Evolutionary conservation across 2,888 invertebrate genomes (phyloP).

Genomic region (Nomada fabriciana): DNA sequence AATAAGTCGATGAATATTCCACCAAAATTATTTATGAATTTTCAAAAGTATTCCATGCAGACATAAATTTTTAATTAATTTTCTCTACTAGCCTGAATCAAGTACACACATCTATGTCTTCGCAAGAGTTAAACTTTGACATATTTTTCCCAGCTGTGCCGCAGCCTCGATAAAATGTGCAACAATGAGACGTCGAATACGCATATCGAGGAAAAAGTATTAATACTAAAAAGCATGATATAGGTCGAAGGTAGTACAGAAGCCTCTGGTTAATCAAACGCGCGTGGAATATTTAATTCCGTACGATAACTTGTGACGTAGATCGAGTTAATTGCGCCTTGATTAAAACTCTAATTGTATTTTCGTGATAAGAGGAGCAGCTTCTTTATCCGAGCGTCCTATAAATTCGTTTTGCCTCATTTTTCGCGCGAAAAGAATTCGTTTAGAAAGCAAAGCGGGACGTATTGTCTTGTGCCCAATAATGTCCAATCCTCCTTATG

Average conservation of each 20-base stretch:
- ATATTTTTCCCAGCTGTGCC: too few species aligned
- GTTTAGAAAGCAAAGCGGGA: neutral
- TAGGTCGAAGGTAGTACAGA: neutral
- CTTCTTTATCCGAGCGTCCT: neutral
- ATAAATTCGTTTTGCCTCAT: neutral
- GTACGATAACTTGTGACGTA: neutral
- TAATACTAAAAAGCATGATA: neutral
- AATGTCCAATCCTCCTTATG: too few species aligned
- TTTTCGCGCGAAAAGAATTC: neutral
- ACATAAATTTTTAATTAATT: too few species aligned
- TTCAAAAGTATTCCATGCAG: too few species aligned
- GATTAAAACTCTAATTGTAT: neutral
- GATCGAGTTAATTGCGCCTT: conserved; percentile 8
- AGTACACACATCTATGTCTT: too few species aligned
- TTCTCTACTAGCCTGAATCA: too few species aligned
- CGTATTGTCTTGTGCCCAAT: neutral
- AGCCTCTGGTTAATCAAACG: neutral
- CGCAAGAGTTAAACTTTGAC: too few species aligned
- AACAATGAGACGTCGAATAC: too few species aligned
- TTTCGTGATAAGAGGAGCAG: neutral
- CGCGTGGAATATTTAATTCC: neutral
- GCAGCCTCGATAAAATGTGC: neutral
- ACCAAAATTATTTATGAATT: too few species aligned
- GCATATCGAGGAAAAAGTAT: neutral
- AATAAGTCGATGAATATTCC: too few species aligned